Conservation (phyloP, 2,888 invertebrate genomes). For the Chloromyia formosa region DNA sequence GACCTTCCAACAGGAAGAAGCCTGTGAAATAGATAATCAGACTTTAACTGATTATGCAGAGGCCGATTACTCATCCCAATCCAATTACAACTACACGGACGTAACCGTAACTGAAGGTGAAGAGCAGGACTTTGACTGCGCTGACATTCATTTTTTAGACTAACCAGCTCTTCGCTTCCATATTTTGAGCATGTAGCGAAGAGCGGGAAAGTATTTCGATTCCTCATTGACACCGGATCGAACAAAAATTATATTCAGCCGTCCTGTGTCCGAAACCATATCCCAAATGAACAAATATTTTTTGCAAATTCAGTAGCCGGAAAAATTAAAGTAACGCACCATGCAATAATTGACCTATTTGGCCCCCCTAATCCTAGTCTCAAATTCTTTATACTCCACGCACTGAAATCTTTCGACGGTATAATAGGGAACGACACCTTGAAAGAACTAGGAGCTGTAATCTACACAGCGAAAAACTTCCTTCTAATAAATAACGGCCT, state of each 20-base stretch:
- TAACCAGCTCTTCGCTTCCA: too few relatives aligned
- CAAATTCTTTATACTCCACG: neutral
- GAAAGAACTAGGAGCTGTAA: neutral
- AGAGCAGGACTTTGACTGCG: neutral
- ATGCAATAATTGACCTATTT: neutral
- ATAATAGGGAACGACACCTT: neutral
- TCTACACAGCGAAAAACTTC: neutral
- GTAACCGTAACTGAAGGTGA: neutral
- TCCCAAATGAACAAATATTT: neutral
- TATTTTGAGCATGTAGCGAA: too few relatives aligned
- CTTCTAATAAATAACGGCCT: neutral
- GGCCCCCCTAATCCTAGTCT: neutral
- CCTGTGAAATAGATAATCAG: neutral
- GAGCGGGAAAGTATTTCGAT: neutral
- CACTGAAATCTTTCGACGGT: neutral
- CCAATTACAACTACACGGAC: neutral
- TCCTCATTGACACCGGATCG: too few relatives aligned
- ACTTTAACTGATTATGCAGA: neutral
- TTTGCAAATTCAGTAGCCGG: neutral
- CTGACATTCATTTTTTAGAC: too few relatives aligned
- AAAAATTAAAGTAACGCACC: too few relatives aligned
- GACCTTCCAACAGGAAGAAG: neutral
- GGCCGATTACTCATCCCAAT: neutral
- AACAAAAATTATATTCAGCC: neutral
- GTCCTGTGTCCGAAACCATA: neutral